Base-by-base conservation (phyloP, 2,888 invertebrate genomes). In the Drosophila algonquin region DNA sequence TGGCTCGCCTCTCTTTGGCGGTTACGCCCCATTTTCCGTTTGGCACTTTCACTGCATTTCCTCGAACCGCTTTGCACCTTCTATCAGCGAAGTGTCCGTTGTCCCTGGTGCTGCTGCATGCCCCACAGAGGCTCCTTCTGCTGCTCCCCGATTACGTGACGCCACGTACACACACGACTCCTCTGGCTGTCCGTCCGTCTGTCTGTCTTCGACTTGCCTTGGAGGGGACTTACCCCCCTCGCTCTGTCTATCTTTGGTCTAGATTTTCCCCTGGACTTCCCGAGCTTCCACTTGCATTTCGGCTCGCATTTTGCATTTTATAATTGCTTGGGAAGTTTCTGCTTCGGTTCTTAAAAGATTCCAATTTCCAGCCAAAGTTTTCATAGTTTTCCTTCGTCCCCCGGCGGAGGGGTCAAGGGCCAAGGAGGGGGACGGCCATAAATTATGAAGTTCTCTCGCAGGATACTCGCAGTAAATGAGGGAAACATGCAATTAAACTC, bases 41-140 rank as follows among this genome's bases (percentile, higher is more conserved):
- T 24, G 71, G 54, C 82, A 87, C 87, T 85, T 87, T 87, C 87
- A 80, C 87, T 85, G 85, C 82, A 82, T 77, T 84, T 72, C 64
- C 73, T 71, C 57, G 51, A 64, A 56, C 35, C 54, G 55, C 75
- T 85, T 83, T 80, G 67, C 83, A 75, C 80, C 76, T 76, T 68
- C 67, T 56, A 64, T 65, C 55, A n/a, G 16, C 14, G 48, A 14
- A 40, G 6, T 40, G 40, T 18, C 18, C 1, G 18, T 55, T 51
- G 68, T 64, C 32, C 45, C 44, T 45, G 24, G n/a, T 32, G 18
- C 21, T 21, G 21, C 18, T 18, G 18, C 24, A 18, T 45, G 45
- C 35, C 12, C 18, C 40, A 40, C 40, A 40, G 40, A 40, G 14
- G 18, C 48, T 18, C 48, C n/a, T 27, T 6, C 27, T 27, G 27